A percentile compares a stretch with the other conserved stretches of the same genome.
These are phyloP conservation scores for Dasypogon diadema DNA, from an alignment of 2,888 invertebrate genomes.

Conservation along the genomic window DNA sequence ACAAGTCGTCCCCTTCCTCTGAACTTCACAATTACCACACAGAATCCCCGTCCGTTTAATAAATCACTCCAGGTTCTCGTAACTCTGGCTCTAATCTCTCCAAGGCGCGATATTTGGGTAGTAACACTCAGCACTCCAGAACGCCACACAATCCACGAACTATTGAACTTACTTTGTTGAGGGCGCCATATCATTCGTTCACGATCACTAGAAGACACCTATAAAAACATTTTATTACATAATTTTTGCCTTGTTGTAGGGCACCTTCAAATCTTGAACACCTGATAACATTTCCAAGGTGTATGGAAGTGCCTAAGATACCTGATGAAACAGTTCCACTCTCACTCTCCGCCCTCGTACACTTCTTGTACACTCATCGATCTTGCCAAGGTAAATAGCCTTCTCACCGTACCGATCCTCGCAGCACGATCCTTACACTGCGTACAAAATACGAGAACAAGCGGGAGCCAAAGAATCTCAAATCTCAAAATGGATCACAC, in stretches of 20 bases:
- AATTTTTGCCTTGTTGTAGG: slow-evolving; percentile 10
- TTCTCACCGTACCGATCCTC: not conserved
- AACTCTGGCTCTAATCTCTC: too few relatives aligned
- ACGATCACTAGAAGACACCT: not conserved
- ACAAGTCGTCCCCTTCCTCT: too few relatives aligned
- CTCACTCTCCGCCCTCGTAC: not conserved
- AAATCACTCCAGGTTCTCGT: too few relatives aligned
- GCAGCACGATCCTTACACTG: too few relatives aligned
- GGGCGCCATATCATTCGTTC: slow-evolving; percentile 5
- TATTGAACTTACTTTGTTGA: slow-evolving; percentile 34
- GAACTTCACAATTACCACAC: too few relatives aligned
- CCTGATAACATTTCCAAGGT: not conserved
- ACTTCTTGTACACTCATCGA: not conserved
- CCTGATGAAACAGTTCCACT: not conserved
- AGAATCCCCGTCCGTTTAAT: too few relatives aligned
- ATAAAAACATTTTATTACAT: slow-evolving; percentile 11
- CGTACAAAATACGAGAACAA: too few relatives aligned
- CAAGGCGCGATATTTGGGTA: too few relatives aligned
- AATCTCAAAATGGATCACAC: slow-evolving; percentile 35
- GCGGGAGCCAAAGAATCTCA: slow-evolving; percentile 1
- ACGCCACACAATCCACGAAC: slow-evolving; percentile 6
- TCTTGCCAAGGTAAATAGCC: not conserved
- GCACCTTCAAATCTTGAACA: not conserved
- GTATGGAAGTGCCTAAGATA: not conserved
- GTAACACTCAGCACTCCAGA: not conserved